Base-by-base conservation (phyloP, 1,140 invertebrate genomes). In the Drosophila ambigua region DNA sequence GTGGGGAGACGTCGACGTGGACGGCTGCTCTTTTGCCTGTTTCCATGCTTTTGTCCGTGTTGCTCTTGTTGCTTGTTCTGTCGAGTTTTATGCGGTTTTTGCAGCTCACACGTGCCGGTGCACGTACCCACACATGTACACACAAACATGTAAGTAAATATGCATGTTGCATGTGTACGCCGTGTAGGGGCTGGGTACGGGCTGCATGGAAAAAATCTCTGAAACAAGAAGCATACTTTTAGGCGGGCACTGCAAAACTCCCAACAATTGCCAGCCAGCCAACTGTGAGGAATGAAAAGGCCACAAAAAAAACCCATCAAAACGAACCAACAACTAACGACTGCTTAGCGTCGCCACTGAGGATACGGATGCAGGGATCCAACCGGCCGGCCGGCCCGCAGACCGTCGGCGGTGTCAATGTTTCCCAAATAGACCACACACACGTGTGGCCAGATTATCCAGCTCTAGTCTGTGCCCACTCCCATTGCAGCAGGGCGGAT, bases 191-290 rank as follows among this genome's bases (percentile, higher is more conserved):
- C 46, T 28, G 26, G 26, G 26, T 20, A 28, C 2, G 26, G 26
- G 31, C 8, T 76, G 67, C 52, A 46, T 39, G 39, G 59, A 45
- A 63, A 63, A 74, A 82, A 82, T 82, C 79, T 75, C 49, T 63
- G 62, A 69, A 78, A 81, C 79, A 81, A 74, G 71, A 75, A 77
- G 79, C 79, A 78, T 82, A 82, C 79, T 81, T 80, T 81, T 75
- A 69, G 79, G 79, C 64, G 63, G 50, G 13, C 53, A 7, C 59
- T 45, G 41, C 49, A 11, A 52, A 62, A 62, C 44, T 48, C 78
- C 78, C 64, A 77, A 82, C 79, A 82, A 82, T 81, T 77, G 78
- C 73, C 78, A 72, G 62, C 45, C 78, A 77, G 54, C 78, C 67
- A 72, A 57, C 66, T 57, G 72, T 72, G 55, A 67, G 31, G 57